phyloP scores from a whole-genome alignment of 2,888 invertebrate species.

The Strigamia maritima region DNA sequence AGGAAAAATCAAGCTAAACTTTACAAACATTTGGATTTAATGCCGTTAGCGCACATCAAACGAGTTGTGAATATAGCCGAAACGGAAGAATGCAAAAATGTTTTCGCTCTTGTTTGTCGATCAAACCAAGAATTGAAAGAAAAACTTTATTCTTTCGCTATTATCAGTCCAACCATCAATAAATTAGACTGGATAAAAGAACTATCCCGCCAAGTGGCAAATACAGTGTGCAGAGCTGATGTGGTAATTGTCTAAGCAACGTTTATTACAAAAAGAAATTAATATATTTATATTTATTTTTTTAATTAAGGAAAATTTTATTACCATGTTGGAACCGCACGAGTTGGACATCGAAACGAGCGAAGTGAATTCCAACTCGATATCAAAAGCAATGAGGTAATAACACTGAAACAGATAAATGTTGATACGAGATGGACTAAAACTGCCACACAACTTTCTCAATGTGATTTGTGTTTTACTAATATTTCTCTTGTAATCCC shows the following conservation, averaged over 20 bases:
- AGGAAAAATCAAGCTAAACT: constrained; percentile 60
- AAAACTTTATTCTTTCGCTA: constrained; percentile 79
- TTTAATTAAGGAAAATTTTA: constrained; percentile 69
- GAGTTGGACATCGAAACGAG: constrained; percentile 84
- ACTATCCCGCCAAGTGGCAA: constrained; percentile 85
- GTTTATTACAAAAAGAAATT: neutral
- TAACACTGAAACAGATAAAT: neutral
- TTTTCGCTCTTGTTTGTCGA: constrained; percentile 84
- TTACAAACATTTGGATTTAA: constrained; percentile 84
- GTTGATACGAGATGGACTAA: neutral
- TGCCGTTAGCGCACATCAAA: constrained; percentile 83
- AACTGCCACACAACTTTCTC: neutral
- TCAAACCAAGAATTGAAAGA: constrained; percentile 83
- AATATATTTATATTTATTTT: constrained; percentile 15
- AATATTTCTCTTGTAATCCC: neutral
- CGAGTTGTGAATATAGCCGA: constrained; percentile 86
- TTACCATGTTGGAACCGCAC: constrained; percentile 72
- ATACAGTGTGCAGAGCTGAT: constrained; percentile 87
- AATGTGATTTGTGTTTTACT: neutral
- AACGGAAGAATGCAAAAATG: constrained; percentile 82
- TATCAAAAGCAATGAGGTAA: constrained; percentile 83
- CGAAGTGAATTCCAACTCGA: constrained; percentile 78
- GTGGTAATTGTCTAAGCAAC: constrained; percentile 65
- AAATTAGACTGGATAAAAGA: constrained; percentile 76
- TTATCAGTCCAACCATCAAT: constrained; percentile 73